Conservation (phyloP, 37 sponge, comb jelly and placozoan species). For the Axinella damicornis region DNA sequence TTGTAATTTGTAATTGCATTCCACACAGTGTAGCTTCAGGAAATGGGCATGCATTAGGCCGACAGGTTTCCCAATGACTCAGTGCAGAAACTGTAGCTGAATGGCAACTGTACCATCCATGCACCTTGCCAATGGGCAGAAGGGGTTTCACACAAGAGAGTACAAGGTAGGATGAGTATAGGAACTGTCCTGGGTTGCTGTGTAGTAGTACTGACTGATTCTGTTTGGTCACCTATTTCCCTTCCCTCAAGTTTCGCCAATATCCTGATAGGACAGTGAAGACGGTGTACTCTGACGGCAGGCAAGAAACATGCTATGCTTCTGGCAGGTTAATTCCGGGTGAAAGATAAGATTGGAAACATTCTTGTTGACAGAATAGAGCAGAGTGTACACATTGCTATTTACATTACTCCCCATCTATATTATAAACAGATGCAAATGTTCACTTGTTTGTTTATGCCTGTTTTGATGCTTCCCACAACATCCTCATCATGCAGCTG, state of each 20-base stretch:
- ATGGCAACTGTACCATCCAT: constrained; percentile 75
- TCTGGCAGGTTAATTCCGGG: constrained; percentile 88
- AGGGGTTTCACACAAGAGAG: constrained; percentile 84
- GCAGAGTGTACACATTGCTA: not conserved
- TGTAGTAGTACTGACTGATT: no score
- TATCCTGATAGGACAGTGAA: constrained; percentile 97
- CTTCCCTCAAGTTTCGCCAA: constrained; percentile 66
- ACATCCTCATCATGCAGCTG: no score
- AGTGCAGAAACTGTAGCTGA: constrained; percentile 51
- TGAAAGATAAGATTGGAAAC: constrained; percentile 89
- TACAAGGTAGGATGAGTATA: constrained; percentile 85
- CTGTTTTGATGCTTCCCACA: no score
- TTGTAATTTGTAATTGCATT: no score
- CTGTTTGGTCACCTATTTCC: not conserved
- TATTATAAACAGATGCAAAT: no score
- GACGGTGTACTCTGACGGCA: constrained; percentile 93
- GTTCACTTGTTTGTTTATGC: no score
- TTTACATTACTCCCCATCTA: not conserved
- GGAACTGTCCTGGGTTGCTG: no score
- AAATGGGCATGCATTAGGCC: no score
- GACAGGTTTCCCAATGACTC: constrained; percentile 87
- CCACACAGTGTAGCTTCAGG: no score
- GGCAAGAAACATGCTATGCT: constrained; percentile 93
- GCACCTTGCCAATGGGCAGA: constrained; percentile 89
- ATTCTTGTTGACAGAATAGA: constrained; percentile 66